These are phyloP conservation scores for Mobula birostris DNA, from an alignment of 2,113 vertebrate species.

Conservation along the genomic window DNA sequence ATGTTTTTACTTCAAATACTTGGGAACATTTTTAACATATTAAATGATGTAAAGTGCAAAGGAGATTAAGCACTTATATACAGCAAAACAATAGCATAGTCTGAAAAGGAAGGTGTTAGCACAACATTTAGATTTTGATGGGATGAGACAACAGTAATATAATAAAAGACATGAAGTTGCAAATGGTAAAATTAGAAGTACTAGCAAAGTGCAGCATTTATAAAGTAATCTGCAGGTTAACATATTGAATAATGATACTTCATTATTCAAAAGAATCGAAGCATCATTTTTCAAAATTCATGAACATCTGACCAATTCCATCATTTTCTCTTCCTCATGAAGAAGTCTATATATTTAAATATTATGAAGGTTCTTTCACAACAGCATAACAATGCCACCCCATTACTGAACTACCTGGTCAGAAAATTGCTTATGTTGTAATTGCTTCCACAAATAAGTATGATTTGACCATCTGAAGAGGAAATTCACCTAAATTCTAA, in stretches of 20 bases:
- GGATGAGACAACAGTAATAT: not conserved
- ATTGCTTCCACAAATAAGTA: slow-evolving; percentile 1
- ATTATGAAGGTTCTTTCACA: not conserved
- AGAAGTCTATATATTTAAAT: not conserved
- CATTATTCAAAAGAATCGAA: not conserved
- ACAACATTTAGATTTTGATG: not conserved
- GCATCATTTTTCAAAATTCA: not conserved
- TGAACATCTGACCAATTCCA: not conserved
- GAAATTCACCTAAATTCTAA: not conserved
- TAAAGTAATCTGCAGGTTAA: not conserved
- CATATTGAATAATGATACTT: not conserved
- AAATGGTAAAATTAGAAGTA: not conserved
- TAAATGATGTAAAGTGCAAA: not conserved
- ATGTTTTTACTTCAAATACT: not conserved
- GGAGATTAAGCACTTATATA: not conserved
- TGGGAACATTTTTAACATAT: not conserved
- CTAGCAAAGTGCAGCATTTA: not conserved
- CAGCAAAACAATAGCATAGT: not conserved
- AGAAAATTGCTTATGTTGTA: slow-evolving; percentile 11
- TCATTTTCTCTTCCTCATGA: not conserved
- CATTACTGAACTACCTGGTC: not conserved
- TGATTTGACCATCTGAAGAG: not conserved
- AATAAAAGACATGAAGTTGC: not conserved
- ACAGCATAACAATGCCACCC: not conserved
- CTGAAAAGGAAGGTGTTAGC: not conserved